Evolutionary conservation across 2,888 invertebrate genomes (phyloP).

Genomic region (Oxycera nigricornis): DNA sequence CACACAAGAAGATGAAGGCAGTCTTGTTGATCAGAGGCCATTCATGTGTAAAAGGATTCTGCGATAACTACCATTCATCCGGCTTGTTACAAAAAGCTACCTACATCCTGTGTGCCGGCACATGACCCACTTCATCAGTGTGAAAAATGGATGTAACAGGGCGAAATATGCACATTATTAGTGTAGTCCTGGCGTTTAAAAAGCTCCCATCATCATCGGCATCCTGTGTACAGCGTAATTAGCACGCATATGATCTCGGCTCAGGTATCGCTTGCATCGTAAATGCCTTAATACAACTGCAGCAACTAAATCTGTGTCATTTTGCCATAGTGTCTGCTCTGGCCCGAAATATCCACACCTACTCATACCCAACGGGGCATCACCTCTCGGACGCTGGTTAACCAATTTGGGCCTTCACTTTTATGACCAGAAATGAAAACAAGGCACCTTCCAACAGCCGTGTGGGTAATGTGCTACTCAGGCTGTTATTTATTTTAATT

Average conservation of each 20-base stretch:
- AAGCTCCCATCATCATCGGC: not conserved
- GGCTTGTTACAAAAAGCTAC: no score
- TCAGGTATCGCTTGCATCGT: constrained; percentile 10
- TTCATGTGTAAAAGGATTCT: no score
- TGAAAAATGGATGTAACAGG: not conserved
- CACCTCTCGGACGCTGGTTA: not conserved
- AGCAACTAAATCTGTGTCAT: not conserved
- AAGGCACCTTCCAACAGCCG: not conserved
- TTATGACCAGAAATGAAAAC: constrained; percentile 1
- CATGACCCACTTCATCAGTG: not conserved
- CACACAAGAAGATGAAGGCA: no score
- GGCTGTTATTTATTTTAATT: constrained; percentile 36
- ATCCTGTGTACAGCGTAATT: constrained; percentile 18
- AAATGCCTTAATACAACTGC: constrained; percentile 26
- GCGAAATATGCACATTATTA: not conserved
- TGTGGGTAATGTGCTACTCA: constrained; percentile 3
- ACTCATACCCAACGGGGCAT: not conserved
- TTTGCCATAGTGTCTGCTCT: not conserved
- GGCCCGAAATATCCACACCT: not conserved
- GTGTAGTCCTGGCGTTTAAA: constrained; percentile 2
- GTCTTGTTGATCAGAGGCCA: no score
- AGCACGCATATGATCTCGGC: constrained; percentile 2
- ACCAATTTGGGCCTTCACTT: constrained; percentile 7
- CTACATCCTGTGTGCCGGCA: not conserved
- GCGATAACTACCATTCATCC: no score